These are phyloP conservation scores for Proterorhinus semilunaris DNA, from an alignment of 2,113 vertebrate species.

Conservation along the genomic window DNA sequence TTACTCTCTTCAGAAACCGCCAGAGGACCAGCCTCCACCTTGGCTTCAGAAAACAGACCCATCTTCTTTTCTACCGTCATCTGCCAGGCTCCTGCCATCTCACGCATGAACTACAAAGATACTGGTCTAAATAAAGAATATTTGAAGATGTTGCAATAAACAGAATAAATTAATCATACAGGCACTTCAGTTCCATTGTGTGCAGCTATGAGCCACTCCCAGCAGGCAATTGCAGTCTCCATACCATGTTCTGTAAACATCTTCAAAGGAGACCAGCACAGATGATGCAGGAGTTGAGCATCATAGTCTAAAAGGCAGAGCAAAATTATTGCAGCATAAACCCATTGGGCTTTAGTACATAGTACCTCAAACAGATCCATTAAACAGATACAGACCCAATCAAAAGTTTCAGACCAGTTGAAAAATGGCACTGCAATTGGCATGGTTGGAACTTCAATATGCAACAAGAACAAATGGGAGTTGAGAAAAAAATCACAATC, in stretches of 20 bases:
- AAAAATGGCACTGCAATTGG: too few species aligned
- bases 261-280: constrained; percentile 93
- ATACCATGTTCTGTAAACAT: constrained; percentile 96
- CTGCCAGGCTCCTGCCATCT: constrained; percentile 97
- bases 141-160: not conserved
- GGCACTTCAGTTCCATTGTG: constrained; percentile 93
- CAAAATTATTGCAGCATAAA: not conserved
- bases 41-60: constrained; percentile 88
- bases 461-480: too few species aligned
- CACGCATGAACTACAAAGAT: constrained; percentile 87
- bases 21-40: constrained; percentile 88
- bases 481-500: too few species aligned
- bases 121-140: not conserved
- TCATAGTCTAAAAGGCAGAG: constrained; percentile 81
- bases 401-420: too few species aligned
- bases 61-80: constrained; percentile 95
- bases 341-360: not conserved
- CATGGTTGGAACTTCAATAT: too few species aligned
- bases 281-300: constrained; percentile 89
- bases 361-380: not conserved
- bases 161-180: constrained; percentile 66
- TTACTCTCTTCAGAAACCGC: constrained; percentile 95
- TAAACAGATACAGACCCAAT: too few species aligned
- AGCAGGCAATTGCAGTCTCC: constrained; percentile 95
- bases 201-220: constrained; percentile 97